Evolutionary conservation across 92 coral and sea anemone genomes (phyloP), one percentile per base, ranked within the genome.

Genomic region (Porites rus): DNA sequence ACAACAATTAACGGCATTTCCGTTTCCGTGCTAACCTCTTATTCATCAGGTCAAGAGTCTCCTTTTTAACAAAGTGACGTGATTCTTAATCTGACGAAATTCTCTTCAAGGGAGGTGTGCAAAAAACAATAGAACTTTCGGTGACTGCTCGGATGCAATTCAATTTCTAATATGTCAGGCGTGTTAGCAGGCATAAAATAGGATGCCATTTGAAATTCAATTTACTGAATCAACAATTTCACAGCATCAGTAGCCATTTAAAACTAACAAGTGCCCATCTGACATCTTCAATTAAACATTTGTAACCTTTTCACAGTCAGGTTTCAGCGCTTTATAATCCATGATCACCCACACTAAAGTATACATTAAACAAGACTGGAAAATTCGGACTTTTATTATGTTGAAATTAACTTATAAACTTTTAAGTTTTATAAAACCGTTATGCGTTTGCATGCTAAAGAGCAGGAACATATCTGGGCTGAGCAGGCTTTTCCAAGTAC

Each of bases 21-120:
- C 59, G 54, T 25, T 52, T 51, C 67, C 28, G 85, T 69, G 69
- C 8, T 38, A 65, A 69, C 53, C 85, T 51, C 38, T 69, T 12
- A 51, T 8, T 69, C 67, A 81, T 22, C 9, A 6, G 67, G 50
- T 76, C 52, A 65, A 25, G 9, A 56, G 59, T 69, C 38, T 10
- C 76, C 51, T 54, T 81, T 81, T 69, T 28, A 69, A 25, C n/a
- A 11, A 56, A 70, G 74, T 81, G 85, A 81, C 85, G 85, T 81
- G 76, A 81, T 81, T 7, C 0, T 31, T 6, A 11, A 2, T 38
- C 76, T 81, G 75, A 54, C 74, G 67, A 69, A 25, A 81, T 69
- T 10, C 53, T 8, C 67, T 80, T 51, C 51, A 51, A 66, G 25
- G 43, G 31, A 24, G 74, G 54, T 18, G 65, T 58, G 16, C 17